phyloP scores from a whole-genome alignment of 2,113 vertebrate genomes.

The Pagrus major region DNA sequence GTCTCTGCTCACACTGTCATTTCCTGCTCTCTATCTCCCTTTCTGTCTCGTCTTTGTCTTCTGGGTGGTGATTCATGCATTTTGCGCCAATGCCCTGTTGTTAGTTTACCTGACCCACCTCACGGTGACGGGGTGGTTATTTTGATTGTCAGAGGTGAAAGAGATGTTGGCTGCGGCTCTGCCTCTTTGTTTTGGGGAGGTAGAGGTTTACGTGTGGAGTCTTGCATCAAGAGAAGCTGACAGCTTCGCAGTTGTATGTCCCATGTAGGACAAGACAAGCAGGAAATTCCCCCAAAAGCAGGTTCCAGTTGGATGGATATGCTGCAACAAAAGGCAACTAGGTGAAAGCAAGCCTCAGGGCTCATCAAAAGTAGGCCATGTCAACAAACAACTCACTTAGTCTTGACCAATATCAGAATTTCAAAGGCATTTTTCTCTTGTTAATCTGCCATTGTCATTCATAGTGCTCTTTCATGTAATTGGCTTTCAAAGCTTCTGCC shows the following conservation, averaged over 20 bases:
- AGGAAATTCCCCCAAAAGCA: slow-evolving; percentile 2
- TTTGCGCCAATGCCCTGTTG: slow-evolving; percentile 24
- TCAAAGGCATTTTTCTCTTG: slow-evolving; percentile 46
- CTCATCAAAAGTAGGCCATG: slow-evolving; percentile 16
- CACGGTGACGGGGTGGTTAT: not conserved
- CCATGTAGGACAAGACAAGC: not conserved
- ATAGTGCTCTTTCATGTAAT: slow-evolving; percentile 30
- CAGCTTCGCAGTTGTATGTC: not conserved
- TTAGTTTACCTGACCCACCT: slow-evolving; percentile 39
- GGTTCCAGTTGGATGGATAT: slow-evolving; percentile 8
- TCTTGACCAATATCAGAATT: slow-evolving; percentile 31
- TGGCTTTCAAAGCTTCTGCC: not conserved
- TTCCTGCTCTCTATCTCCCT: slow-evolving; percentile 23
- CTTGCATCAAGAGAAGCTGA: slow-evolving; percentile 30
- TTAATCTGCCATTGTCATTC: not conserved
- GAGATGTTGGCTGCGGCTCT: slow-evolving; percentile 53
- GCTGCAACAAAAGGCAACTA: slow-evolving; percentile 15
- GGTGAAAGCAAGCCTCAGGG: slow-evolving; percentile 14
- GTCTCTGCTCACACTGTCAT: slow-evolving; percentile 5
- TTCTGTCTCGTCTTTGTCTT: slow-evolving; percentile 31
- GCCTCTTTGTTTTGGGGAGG: slow-evolving; percentile 20
- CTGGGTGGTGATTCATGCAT: slow-evolving; percentile 21
- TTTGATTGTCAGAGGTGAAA: slow-evolving; percentile 38
- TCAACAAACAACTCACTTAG: slow-evolving; percentile 54
- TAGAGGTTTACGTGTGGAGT: slow-evolving; percentile 15